A percentile compares a stretch with the other conserved stretches of the same genome.
Conservation (phyloP, 2,113 vertebrate genomes). For the Perca fluviatilis region DNA sequence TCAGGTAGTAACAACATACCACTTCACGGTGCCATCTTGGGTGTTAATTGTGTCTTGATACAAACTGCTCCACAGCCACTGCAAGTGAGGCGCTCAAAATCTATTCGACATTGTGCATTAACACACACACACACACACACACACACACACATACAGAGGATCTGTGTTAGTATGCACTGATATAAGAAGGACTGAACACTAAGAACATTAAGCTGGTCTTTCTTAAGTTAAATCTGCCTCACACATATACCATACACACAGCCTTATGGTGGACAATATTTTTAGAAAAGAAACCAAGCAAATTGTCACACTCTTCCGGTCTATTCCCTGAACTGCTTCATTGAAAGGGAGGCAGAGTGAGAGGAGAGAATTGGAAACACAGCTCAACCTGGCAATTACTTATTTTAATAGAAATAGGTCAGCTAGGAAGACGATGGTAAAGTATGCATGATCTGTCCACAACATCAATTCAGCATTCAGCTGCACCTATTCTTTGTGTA, state of each 20-base stretch:
- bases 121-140: no score
- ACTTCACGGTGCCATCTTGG: neutral
- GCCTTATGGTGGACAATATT: neutral
- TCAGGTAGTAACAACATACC: neutral
- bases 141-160: neutral
- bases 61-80: neutral
- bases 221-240: neutral
- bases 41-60: slow-evolving; percentile 26
- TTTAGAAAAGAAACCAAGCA: slow-evolving; percentile 11
- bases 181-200: neutral
- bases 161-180: neutral
- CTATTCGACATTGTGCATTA: neutral
- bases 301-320: neutral
- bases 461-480: slow-evolving; percentile 45
- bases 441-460: slow-evolving; percentile 54
- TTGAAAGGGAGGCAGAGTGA: slow-evolving; percentile 7
- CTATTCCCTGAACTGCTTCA: slow-evolving; percentile 22
- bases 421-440: slow-evolving; percentile 50
- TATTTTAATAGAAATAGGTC: slow-evolving; percentile 67
- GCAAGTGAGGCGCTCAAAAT: slow-evolving; percentile 10
- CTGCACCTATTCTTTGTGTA: slow-evolving; percentile 24
- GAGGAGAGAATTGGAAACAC: slow-evolving; percentile 21
- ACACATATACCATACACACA: neutral
- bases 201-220: neutral
- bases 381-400: slow-evolving; percentile 49